phyloP scores from a whole-genome alignment of 2,797 vertebrate genomes.

The Carapus acus region DNA sequence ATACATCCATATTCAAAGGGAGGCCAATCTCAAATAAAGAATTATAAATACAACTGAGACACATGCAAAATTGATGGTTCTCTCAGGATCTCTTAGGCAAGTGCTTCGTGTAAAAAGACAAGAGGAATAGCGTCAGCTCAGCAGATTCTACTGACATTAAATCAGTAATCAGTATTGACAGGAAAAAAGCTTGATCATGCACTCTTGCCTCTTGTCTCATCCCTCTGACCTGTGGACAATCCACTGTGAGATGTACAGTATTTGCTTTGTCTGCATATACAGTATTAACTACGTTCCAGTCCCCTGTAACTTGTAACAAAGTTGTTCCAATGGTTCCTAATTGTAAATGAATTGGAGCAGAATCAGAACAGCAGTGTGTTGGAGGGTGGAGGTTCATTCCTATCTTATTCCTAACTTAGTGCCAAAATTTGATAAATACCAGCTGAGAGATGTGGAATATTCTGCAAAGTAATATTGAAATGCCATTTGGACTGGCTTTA shows the following conservation, averaged over 20 bases:
- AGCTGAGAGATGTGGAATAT: neutral
- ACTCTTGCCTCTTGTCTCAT: too few species aligned
- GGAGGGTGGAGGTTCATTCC: neutral
- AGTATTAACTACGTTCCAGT: neutral
- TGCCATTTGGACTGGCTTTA: neutral
- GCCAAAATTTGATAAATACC: neutral
- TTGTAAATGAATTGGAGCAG: neutral
- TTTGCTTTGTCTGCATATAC: neutral
- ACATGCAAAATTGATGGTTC: too few species aligned
- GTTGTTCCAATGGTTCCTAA: neutral
- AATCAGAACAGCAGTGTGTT: neutral
- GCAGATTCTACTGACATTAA: too few species aligned
- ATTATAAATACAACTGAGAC: too few species aligned
- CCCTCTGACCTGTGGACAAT: neutral
- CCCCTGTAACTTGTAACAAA: neutral
- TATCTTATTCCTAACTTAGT: neutral
- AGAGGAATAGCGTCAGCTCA: too few species aligned
- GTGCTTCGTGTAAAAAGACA: too few species aligned
- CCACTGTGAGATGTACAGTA: too few species aligned
- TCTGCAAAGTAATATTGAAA: neutral
- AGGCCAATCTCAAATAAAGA: too few species aligned
- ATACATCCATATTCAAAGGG: too few species aligned
- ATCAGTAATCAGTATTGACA: too few species aligned
- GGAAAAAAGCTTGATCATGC: too few species aligned
- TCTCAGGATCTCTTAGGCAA: too few species aligned